phyloP scores from a whole-genome alignment of 2,113 vertebrate species.

The Ochotona princeps region DNA sequence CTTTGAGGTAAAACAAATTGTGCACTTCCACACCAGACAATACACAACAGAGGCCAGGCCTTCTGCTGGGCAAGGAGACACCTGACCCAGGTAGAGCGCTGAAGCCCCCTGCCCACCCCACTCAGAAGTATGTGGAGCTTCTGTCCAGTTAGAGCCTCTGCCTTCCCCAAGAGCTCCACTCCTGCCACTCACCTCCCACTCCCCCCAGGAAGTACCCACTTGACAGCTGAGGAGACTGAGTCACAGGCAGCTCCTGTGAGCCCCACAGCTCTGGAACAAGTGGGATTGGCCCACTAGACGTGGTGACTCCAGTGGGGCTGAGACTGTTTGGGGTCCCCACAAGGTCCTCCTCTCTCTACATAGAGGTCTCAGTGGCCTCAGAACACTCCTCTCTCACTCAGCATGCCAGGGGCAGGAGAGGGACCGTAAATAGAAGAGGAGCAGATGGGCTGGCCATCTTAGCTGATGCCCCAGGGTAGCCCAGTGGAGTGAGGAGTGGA shows the following conservation, averaged over 20 bases:
- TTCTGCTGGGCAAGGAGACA: background rate
- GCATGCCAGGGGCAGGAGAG: background rate
- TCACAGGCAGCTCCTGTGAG: background rate
- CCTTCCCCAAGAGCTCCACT: background rate
- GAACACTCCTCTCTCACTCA: background rate
- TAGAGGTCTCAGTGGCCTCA: accelerated
- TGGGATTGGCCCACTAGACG: background rate
- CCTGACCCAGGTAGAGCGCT: background rate
- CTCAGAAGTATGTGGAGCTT: background rate
- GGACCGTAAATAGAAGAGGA: background rate
- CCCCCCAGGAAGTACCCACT: background rate
- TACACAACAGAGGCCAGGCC: background rate
- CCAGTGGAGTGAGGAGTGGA: background rate
- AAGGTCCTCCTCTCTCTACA: too few relatives aligned
- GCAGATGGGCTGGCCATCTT: background rate
- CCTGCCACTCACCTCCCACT: background rate
- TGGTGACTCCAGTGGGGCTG: background rate
- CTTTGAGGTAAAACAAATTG: background rate
- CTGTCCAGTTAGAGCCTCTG: background rate
- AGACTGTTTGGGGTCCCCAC: background rate
- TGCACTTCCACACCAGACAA: background rate
- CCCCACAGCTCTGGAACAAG: background rate
- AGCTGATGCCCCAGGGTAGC: too few relatives aligned
- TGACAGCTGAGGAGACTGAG: background rate
- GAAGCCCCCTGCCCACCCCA: too few relatives aligned